phyloP scores from a whole-genome alignment of 1,140 invertebrate species.

The Onthophagus taurus region DNA sequence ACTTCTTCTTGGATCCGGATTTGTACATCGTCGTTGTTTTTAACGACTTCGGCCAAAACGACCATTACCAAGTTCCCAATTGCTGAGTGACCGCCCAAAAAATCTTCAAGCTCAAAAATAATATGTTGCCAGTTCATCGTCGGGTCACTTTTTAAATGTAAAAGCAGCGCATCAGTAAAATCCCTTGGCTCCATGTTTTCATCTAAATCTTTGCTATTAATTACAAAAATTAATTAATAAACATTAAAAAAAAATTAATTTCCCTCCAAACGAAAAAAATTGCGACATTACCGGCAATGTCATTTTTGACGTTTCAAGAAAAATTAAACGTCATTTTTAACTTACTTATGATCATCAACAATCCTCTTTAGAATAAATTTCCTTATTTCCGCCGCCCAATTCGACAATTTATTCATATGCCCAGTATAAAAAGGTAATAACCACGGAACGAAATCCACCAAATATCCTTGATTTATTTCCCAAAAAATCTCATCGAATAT shows the following conservation, averaged over 20 bases:
- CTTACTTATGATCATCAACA: constrained; percentile 54
- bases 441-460: constrained; percentile 81
- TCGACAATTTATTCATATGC: constrained; percentile 57
- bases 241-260: too few relatives aligned
- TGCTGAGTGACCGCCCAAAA: constrained; percentile 79
- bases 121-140: constrained; percentile 57
- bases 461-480: constrained; percentile 83
- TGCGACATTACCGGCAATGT: too few relatives aligned
- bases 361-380: constrained; percentile 66
- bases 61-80: constrained; percentile 76
- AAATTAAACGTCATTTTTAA: too few relatives aligned
- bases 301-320: too few relatives aligned
- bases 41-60: constrained; percentile 56
- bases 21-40: constrained; percentile 52
- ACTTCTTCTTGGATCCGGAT: constrained; percentile 60
- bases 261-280: too few relatives aligned
- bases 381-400: constrained; percentile 60
- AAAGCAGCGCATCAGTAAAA: constrained; percentile 64
- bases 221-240: too few relatives aligned
- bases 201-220: constrained; percentile 45
- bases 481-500: constrained; percentile 81
- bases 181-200: constrained; percentile 50
- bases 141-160: constrained; percentile 51
- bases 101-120: constrained; percentile 75
- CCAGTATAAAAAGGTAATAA: constrained; percentile 59